Base-by-base conservation (phyloP, 2,888 invertebrate species). In the Brachyptera risi region DNA sequence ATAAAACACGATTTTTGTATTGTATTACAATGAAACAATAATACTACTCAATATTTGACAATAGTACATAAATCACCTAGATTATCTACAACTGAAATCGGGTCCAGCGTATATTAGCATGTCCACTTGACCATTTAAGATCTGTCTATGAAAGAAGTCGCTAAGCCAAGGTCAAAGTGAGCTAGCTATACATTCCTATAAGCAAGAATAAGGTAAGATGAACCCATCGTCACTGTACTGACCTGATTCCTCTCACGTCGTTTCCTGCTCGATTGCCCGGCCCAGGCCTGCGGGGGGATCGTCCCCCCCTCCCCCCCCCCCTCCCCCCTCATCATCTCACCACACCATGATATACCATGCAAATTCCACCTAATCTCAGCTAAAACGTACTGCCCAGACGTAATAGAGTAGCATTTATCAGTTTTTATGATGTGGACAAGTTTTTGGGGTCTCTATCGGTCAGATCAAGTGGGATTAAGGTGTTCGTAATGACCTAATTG, bases 211-310 rank as follows among this genome's bases (percentile, higher is more conserved):
- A 42, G 21, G 42, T n/a, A n/a, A n/a, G n/a, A n/a, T 42, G 42
- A 49, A 51, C 50, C 50, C 50, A 51, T 31, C 50, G 27, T 51
- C 27, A 15, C 7, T 13, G 31, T 27, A 7, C 27, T 51, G 50
- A 51, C 50, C 50, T 51, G 50, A 51, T 51, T 51, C 27, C 31
- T 42, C 42, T 42, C 3, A n/a, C 42, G 42, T 3, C 9, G 50
- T 31, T 51, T 51, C 50, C 50, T 51, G 50, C 9, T 51, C 50
- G 27, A 3, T 17, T n/a, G 50, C 50, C 50, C 50, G 50, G 27
- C 50, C 50, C 50, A 26, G 50, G 26, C 50, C 50, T 23, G 7
- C 24, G 49, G 24, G 21, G 49, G 24, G 2, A 3, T 44, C 19
- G 19, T 15, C 49, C 24, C 17, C n/a, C 9, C 42, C 42, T 7